Evolutionary conservation across 2,888 invertebrate genomes (phyloP), one percentile per base, ranked within the genome.

Genomic region (Eilema caniola): DNA sequence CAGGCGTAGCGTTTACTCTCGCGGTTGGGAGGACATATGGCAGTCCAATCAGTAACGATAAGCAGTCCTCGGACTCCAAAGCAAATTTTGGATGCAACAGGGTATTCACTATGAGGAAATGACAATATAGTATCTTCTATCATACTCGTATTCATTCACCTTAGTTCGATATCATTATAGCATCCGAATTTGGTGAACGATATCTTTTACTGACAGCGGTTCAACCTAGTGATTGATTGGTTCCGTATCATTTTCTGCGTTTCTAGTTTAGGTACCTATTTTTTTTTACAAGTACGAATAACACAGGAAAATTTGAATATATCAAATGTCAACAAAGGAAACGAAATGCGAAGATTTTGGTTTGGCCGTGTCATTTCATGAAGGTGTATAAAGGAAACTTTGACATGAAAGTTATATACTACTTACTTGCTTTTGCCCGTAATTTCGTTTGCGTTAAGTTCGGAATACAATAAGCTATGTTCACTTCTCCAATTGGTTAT

Each of bases 261-360:
- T 31, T 28, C 28, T 20, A 28, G 28, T 60, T 25, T 60, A 28
- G 60, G 37, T 23, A 37, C 20, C n/a, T 62, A n/a, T 4, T 33
- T 11, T 25, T 25, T 16, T 25, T n/a, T n/a, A n/a, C 28, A 16
- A 28, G 24, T 20, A 61, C 28, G 31, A 28, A 33, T 31, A 62
- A 37, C 37, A 37, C n/a, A 24, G 23, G 37, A 28, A n/a, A 28
- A 53, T 64, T 25, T 12, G 63, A 24, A 20, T 56, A 37, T 33
- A 23, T 56, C 57, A 66, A 56, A 66, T 57, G 57, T 66, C 31
- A 24, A 66, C 24, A 66, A 37, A 25, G 53, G 16, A 53, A 53
- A 53, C 25, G 23, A 53, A 64, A 53, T n/a, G 23, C 28, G 28
- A 53, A 28, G 53, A 53, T 53, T 64, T 31, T 25, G 10, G 41